Base-by-base conservation (phyloP, 2,888 invertebrate genomes). In the Creontiades dilutus region DNA sequence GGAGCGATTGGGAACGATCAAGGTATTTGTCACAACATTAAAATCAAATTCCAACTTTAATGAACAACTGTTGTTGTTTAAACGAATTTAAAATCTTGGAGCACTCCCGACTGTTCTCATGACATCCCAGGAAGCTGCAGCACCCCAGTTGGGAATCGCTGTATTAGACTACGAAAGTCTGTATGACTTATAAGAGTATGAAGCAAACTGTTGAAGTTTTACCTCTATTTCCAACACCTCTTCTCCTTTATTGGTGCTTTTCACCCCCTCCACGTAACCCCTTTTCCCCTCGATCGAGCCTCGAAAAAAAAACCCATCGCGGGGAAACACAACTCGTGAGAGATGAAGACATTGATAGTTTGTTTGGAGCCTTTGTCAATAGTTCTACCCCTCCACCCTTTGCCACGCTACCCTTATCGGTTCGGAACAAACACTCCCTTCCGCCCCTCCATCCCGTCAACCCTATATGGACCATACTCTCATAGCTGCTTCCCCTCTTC, bases 331-430 rank as follows among this genome's bases (percentile, higher is more conserved):
- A 23, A 23, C 68, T 68, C 68, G 68, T 68, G 68, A 68, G 68
- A 68, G 68, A 68, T 68, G 68, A 68, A 68, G 68, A 68, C 68
- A 68, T 68, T 13, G 68, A 68, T 68, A 68, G 68, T 68, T 68
- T 68, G 19, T 68, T 68, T 27, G 68, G 19, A 68, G 68, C 19
- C 12, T 68, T 68, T 19, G 68, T 68, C 68, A 68, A 68, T 68
- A 68, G n/a, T 68, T 19, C 23, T 13, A 0, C 68, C 68, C 23
- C 23, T 68, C 23, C 23, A 5, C 23, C 68, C 0, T 27, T 2
- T 68, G 7, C 68, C 68, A 7, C 27, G 16, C 52, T 13, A 52
- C 23, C 23, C 68, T 68, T 68, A 68, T 68, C 68, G 68, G 23
- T 23, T 9, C 68, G 68, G 68, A 68, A 68, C 68, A 68, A 68